These are phyloP conservation scores for Atrina japonica DNA, from an alignment of 2,888 invertebrate genomes.

Conservation along the genomic window DNA sequence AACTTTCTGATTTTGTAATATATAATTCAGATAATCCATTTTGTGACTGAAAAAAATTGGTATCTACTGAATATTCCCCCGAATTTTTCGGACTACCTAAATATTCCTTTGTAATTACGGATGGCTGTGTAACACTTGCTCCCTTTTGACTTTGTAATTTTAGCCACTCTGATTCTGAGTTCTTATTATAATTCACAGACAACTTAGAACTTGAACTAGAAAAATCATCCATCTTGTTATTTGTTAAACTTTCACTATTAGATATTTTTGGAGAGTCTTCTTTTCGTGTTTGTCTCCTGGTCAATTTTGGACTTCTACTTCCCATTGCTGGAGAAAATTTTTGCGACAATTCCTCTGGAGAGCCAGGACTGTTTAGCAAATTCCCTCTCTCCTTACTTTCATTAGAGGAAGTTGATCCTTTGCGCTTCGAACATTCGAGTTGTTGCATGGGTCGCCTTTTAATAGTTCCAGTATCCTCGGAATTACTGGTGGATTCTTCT, in stretches of 20 bases:
- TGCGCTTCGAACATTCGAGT: constrained; percentile 9
- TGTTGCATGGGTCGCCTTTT: constrained; percentile 67
- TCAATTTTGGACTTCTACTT: constrained; percentile 41
- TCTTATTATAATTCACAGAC: no score
- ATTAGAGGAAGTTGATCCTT: constrained; percentile 41
- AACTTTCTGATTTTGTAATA: background rate
- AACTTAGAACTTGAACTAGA: no score
- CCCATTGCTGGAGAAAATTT: constrained; percentile 42
- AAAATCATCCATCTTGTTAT: no score
- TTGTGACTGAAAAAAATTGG: no score
- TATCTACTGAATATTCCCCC: no score
- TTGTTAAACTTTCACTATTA: constrained; percentile 9
- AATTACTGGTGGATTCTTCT: constrained; percentile 69
- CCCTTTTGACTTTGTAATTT: no score
- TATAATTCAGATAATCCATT: no score
- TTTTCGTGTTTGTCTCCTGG: constrained; percentile 18
- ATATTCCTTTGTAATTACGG: no score
- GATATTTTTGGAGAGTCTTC: constrained; percentile 16
- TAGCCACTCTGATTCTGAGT: no score
- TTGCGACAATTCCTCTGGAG: constrained; percentile 33
- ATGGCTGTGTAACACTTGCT: no score
- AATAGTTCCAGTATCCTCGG: constrained; percentile 78
- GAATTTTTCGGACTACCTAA: no score
- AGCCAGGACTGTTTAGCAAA: constrained; percentile 13
- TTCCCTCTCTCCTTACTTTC: constrained; percentile 41